Evolutionary conservation across 2,888 invertebrate genomes (phyloP).

Genomic region (Nymphalis polychloros): DNA sequence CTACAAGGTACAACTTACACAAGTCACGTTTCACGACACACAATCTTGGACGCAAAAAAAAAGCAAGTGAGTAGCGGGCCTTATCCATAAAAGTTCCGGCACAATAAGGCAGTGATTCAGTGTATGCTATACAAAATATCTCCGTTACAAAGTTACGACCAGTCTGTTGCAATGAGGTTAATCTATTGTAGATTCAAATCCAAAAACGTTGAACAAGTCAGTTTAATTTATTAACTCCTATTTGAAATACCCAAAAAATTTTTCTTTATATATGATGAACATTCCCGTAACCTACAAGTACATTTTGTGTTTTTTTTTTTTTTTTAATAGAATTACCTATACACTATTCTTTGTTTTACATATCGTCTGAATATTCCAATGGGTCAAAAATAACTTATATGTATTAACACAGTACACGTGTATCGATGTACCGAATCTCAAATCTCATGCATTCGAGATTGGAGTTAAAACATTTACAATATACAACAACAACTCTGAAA

Average conservation of each 20-base stretch:
- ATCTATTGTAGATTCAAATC: constrained; percentile 81
- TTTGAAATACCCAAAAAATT: constrained; percentile 71
- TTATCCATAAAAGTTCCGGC: constrained; percentile 68
- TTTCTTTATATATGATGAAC: constrained; percentile 69
- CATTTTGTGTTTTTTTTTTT: constrained; percentile 75
- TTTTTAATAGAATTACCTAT: constrained; percentile 75
- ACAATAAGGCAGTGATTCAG: constrained; percentile 81
- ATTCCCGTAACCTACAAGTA: constrained; percentile 80
- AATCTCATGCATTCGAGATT: constrained; percentile 53
- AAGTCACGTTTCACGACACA: constrained; percentile 13
- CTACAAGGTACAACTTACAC: constrained; percentile 25
- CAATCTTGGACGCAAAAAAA: constrained; percentile 15
- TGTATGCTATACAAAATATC: constrained; percentile 80
- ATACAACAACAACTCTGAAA: constrained; percentile 70
- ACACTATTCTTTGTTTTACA: constrained; percentile 74
- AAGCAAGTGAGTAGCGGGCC: constrained; percentile 40
- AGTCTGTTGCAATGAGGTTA: constrained; percentile 79
- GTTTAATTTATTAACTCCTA: constrained; percentile 74
- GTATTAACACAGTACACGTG: constrained; percentile 52
- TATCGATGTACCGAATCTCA: constrained; percentile 49
- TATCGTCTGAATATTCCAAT: constrained; percentile 72
- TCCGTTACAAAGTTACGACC: constrained; percentile 76
- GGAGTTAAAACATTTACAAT: constrained; percentile 59
- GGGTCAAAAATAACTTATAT: constrained; percentile 69
- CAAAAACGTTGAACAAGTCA: constrained; percentile 79